Evolutionary conservation across 2,888 invertebrate species (phyloP).

Genomic region (Sepioteuthis lessoniana): DNA sequence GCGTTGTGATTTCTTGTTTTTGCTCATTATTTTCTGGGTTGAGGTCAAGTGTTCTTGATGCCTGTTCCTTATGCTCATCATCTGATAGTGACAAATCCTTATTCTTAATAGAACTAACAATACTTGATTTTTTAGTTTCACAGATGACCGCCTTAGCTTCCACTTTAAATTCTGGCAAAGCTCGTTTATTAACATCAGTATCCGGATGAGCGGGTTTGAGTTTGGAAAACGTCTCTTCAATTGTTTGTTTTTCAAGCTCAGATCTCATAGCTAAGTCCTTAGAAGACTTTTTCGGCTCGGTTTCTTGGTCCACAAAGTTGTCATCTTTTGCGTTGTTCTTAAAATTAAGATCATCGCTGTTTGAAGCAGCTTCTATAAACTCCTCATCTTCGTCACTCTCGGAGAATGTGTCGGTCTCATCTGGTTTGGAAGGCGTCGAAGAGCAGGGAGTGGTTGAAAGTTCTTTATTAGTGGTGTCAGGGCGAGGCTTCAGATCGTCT

Average conservation of each 20-base stretch:
- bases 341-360: background rate
- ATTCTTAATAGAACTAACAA: background rate
- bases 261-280: background rate
- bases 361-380: background rate
- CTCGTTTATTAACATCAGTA: background rate
- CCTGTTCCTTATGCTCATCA: background rate
- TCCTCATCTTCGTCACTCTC: background rate
- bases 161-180: background rate
- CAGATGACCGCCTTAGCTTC: background rate
- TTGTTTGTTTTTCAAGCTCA: background rate
- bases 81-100: background rate
- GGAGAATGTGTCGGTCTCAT: background rate
- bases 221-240: background rate
- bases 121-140: background rate
- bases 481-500: background rate
- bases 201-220: background rate
- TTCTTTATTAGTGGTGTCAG: background rate
- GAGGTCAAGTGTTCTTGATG: background rate
- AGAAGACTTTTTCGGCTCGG: background rate
- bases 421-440: background rate
- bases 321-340: background rate
- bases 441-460: background rate
- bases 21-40: background rate
- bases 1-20: background rate
- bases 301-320: background rate